These are phyloP conservation scores for Acrocyrtus sp. DNA, from an alignment of 2,888 invertebrate species.

Conservation along the genomic window DNA sequence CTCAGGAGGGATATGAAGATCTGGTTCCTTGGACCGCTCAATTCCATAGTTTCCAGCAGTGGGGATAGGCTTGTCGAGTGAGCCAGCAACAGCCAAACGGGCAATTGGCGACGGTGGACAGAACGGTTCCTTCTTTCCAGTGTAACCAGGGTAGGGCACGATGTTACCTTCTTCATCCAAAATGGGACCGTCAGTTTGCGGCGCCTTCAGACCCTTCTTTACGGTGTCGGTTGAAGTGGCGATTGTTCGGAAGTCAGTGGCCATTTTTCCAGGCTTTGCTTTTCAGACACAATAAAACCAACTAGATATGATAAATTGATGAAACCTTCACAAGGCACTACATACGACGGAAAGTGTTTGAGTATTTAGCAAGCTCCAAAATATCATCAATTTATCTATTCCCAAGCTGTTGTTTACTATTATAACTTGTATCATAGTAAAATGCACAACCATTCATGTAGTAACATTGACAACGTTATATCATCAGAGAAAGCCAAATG, in stretches of 20 bases:
- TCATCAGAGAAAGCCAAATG: too few species aligned
- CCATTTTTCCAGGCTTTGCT: too few species aligned
- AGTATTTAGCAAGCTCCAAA: too few species aligned
- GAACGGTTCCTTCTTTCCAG: neutral
- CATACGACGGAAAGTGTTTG: too few species aligned
- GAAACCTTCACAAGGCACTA: too few species aligned
- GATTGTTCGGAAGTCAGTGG: conserved; percentile 1
- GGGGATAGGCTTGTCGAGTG: conserved; percentile 2
- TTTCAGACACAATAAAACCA: too few species aligned
- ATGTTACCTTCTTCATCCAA: conserved; percentile 27
- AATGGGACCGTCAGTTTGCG: neutral
- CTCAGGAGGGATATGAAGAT: conserved; percentile 9
- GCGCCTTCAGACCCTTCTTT: neutral
- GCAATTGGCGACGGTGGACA: conserved; percentile 6
- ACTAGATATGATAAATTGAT: too few species aligned
- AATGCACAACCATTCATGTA: too few species aligned
- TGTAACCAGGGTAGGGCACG: conserved; percentile 12
- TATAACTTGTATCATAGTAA: too few species aligned
- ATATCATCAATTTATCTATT: too few species aligned
- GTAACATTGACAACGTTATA: too few species aligned
- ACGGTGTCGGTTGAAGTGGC: neutral
- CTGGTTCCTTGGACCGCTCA: conserved; percentile 1
- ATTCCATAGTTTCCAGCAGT: conserved; percentile 31
- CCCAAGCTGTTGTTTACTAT: too few species aligned
- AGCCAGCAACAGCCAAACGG: conserved; percentile 6